Percentiles rank a stretch among this genome's conserved stretches.
Evolutionary conservation across 2,888 invertebrate species (phyloP).

Genomic region (Bellardia pandia): DNA sequence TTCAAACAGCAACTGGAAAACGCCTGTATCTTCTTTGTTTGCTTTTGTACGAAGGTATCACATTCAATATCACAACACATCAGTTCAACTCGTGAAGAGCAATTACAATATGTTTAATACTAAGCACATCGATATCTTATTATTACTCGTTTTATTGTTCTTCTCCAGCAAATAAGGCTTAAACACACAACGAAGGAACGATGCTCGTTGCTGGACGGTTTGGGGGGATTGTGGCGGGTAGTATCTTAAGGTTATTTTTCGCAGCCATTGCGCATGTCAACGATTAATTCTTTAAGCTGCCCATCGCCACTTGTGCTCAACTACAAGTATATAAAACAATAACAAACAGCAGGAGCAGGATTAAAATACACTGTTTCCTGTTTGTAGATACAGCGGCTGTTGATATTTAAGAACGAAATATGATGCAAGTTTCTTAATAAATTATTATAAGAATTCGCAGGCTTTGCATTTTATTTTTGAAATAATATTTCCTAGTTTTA

Average conservation of each 20-base stretch:
- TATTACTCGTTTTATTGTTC: slow-evolving; percentile 71
- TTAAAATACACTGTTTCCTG: slow-evolving; percentile 62
- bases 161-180: slow-evolving; percentile 75
- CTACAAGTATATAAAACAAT: slow-evolving; percentile 45
- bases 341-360: slow-evolving; percentile 57
- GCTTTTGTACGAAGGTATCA: slow-evolving; percentile 38
- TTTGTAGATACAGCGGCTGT: no score
- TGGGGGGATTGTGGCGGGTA: slow-evolving; percentile 31
- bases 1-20: slow-evolving; percentile 27
- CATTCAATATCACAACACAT: slow-evolving; percentile 73
- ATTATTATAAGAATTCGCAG: no score
- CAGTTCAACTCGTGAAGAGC: slow-evolving; percentile 76
- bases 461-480: no score
- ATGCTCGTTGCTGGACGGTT: slow-evolving; percentile 5
- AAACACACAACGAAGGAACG: slow-evolving; percentile 62
- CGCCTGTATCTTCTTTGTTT: slow-evolving; percentile 7
- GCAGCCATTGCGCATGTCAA: slow-evolving; percentile 81
- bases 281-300: slow-evolving; percentile 83
- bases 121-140: slow-evolving; percentile 79
- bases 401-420: no score
- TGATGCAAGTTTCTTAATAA: no score
- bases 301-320: slow-evolving; percentile 80
- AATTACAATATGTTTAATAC: slow-evolving; percentile 84
- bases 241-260: slow-evolving; percentile 39
- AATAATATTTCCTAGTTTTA: no score